These are phyloP conservation scores for Crotalus horridus DNA, from an alignment of 2,113 vertebrate genomes.

Conservation along the genomic window DNA sequence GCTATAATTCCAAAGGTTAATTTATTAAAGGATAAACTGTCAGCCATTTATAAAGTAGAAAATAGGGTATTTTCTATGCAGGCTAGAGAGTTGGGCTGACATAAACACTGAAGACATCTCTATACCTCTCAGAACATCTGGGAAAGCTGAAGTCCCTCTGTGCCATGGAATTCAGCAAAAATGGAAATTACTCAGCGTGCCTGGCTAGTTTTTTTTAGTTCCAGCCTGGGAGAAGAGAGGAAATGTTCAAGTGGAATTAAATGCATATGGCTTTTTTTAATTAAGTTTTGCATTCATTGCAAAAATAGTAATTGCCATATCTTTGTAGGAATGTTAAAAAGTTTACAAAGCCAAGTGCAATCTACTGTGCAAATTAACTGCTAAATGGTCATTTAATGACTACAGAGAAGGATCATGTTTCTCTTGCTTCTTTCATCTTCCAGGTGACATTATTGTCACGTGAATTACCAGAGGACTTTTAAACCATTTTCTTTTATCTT, in stretches of 20 bases:
- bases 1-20: conserved; percentile 5
- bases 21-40: conserved; percentile 12
- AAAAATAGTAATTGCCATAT: not conserved
- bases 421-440: conserved; percentile 12
- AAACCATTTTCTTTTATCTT: not conserved
- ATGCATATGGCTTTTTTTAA: conserved; percentile 13
- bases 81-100: not conserved
- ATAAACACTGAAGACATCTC: conserved; percentile 8
- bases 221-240: not conserved
- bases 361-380: not conserved
- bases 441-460: not conserved
- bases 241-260: conserved; percentile 13
- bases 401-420: not conserved
- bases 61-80: conserved; percentile 17
- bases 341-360: not conserved
- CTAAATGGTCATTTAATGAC: not conserved
- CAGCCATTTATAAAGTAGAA: conserved; percentile 1
- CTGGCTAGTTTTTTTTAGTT: conserved; percentile 9
- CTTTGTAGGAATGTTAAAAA: not conserved
- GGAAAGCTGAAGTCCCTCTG: not conserved
- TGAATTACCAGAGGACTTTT: not conserved
- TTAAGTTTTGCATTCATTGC: not conserved
- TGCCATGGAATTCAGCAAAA: conserved; percentile 10
- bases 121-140: not conserved
- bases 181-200: conserved; percentile 14